Evolutionary conservation across 1,140 invertebrate species (phyloP).

Genomic region (Papilio glaucus): DNA sequence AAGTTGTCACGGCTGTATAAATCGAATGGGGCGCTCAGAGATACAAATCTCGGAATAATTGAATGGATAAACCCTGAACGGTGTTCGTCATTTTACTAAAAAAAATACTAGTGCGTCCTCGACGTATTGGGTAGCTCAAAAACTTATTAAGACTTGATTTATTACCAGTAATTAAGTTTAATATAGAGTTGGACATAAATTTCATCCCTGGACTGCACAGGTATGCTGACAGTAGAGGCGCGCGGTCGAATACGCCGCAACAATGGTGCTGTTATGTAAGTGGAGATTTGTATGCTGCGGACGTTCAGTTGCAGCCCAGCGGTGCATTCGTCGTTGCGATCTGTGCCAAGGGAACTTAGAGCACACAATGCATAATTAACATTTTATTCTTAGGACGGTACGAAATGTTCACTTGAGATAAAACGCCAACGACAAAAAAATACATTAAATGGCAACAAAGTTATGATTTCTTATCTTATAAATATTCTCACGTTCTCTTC

Average conservation of each 20-base stretch:
- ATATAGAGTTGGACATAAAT: neutral
- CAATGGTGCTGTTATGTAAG: slow-evolving; percentile 27
- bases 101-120: neutral
- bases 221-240: neutral
- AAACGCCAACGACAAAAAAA: neutral
- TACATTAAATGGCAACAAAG: neutral
- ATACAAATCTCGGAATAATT: no score
- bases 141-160: neutral
- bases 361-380: slow-evolving; percentile 23
- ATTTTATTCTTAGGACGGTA: slow-evolving; percentile 12
- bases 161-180: neutral
- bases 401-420: slow-evolving; percentile 2
- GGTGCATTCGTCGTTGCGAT: slow-evolving; percentile 31
- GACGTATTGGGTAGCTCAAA: neutral
- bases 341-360: slow-evolving; percentile 31
- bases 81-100: no score
- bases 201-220: neutral
- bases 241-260: neutral
- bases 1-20: no score
- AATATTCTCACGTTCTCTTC: neutral
- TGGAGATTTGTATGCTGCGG: slow-evolving; percentile 22
- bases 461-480: slow-evolving; percentile 1
- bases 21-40: no score
- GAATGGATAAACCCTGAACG: no score
- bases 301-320: neutral